Evolutionary conservation across 2,888 invertebrate genomes (phyloP).

Genomic region (Aspidiotus rigidus): DNA sequence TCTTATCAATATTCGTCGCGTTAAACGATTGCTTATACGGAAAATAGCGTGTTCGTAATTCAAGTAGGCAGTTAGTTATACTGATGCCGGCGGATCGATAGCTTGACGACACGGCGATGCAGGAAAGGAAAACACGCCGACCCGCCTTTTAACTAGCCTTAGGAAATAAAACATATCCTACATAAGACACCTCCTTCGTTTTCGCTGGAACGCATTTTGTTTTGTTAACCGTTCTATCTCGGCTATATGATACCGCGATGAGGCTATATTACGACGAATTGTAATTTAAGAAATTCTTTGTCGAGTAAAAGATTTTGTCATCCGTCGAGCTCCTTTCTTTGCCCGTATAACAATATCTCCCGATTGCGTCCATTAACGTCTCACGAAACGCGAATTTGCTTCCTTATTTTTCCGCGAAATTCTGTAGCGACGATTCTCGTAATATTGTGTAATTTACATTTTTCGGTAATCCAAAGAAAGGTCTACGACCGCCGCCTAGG

Average conservation of each 20-base stretch:
- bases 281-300: neutral
- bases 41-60: no score
- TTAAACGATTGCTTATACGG: no score
- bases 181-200: neutral
- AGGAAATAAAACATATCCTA: neutral
- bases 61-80: no score
- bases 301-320: neutral
- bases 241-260: neutral
- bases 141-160: constrained; percentile 1
- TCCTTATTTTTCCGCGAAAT: no score
- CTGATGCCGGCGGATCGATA: neutral
- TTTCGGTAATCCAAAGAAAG: constrained; percentile 1
- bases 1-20: no score
- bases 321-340: neutral
- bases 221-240: neutral
- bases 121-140: neutral
- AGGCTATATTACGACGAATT: neutral
- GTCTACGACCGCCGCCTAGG: no score
- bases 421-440: neutral
- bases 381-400: neutral
- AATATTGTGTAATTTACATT: neutral
- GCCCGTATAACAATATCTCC: neutral
- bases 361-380: neutral
- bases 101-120: neutral
- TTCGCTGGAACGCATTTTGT: neutral